Conservation (phyloP, 2,797 vertebrate genomes). For the Falco concolor region DNA sequence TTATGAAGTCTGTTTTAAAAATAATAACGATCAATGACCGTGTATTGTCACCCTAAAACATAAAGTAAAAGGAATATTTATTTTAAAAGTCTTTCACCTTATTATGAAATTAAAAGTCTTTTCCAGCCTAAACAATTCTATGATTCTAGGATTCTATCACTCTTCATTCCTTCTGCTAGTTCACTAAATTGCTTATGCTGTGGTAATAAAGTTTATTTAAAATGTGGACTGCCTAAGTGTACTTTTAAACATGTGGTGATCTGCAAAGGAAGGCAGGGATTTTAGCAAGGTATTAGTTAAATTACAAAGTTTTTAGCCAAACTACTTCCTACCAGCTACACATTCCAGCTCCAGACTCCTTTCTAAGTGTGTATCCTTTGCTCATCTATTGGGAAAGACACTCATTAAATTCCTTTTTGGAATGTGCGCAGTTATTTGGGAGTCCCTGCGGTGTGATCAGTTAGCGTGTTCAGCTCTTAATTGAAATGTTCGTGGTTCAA, state of each 20-base stretch:
- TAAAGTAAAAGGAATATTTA: neutral
- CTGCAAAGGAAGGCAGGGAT: neutral
- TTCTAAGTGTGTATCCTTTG: neutral
- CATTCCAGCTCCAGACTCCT: neutral
- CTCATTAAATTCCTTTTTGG: rapidly evolving
- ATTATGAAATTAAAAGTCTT: neutral
- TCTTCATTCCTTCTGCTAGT: neutral
- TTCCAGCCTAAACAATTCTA: too few relatives aligned
- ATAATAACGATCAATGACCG: neutral
- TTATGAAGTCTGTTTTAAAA: neutral
- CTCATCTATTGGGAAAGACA: neutral
- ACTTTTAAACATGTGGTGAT: neutral
- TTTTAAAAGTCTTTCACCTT: neutral
- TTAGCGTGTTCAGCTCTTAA: too few relatives aligned
- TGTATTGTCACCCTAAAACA: neutral
- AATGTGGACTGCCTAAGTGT: neutral
- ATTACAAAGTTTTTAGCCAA: neutral
- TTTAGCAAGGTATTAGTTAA: neutral
- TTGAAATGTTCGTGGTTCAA: too few relatives aligned
- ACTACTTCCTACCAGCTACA: neutral
- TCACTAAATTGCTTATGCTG: neutral
- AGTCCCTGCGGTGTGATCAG: too few relatives aligned
- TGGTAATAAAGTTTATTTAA: neutral
- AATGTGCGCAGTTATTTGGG: neutral
- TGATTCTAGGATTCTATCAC: too few relatives aligned